Evolutionary conservation across 2,113 vertebrate species (phyloP).

Genomic region (Takifugu flavidus): DNA sequence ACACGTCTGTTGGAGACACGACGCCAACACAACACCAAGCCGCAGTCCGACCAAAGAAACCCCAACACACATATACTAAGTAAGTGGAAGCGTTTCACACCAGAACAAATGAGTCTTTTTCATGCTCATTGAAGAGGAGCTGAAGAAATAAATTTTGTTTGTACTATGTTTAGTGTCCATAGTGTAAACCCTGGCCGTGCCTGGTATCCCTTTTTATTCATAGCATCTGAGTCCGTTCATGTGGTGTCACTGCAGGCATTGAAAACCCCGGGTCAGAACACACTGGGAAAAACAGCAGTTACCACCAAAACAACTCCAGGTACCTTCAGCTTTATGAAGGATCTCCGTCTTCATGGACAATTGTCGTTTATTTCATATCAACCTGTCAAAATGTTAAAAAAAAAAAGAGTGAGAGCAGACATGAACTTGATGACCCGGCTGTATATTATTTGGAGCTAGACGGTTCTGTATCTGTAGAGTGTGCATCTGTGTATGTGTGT

Average conservation of each 20-base stretch:
- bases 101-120: neutral
- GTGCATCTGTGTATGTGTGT: constrained; percentile 15
- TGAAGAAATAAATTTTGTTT: constrained; percentile 35
- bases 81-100: constrained; percentile 58
- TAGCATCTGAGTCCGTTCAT: constrained; percentile 95
- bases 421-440: neutral
- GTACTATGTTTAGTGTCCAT: constrained; percentile 57
- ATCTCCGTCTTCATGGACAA: neutral
- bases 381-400: neutral
- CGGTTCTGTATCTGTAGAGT: constrained; percentile 5
- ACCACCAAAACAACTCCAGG: constrained; percentile 84
- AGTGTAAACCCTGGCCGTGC: constrained; percentile 73
- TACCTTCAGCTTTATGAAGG: constrained; percentile 47
- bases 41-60: constrained; percentile 81
- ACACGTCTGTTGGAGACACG: constrained; percentile 72
- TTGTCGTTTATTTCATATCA: neutral
- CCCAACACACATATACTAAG: constrained; percentile 82
- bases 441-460: neutral
- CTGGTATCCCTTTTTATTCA: constrained; percentile 72
- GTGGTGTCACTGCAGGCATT: constrained; percentile 91
- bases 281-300: constrained; percentile 77
- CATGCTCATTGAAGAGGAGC: constrained; percentile 11
- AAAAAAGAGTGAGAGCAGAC: neutral
- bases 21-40: constrained; percentile 70
- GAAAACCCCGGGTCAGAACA: constrained; percentile 79